phyloP scores from a whole-genome alignment of 1,140 invertebrate species.

The Bombus superbus region DNA sequence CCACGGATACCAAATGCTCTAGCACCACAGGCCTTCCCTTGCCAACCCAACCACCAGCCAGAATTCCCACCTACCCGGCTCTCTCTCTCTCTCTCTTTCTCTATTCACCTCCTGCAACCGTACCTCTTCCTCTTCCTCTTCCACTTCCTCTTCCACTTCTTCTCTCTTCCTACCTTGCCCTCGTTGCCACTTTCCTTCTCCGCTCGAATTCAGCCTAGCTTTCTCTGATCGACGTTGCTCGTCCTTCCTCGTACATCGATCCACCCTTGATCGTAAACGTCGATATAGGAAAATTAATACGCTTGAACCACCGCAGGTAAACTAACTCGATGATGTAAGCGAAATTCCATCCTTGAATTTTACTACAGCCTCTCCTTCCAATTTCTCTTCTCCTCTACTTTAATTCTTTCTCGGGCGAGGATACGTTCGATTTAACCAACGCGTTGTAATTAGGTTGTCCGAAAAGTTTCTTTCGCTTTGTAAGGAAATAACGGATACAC shows the following conservation, averaged over 20 bases:
- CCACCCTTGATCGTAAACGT: background rate
- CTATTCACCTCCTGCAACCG: background rate
- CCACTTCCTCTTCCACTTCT: background rate
- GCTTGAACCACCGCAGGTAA: too few relatives aligned
- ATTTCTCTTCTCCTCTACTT: too few relatives aligned
- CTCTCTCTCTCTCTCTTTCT: background rate
- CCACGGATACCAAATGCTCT: slow-evolving; percentile 44
- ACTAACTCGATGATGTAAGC: too few relatives aligned
- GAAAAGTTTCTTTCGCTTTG: too few relatives aligned
- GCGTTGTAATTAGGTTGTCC: too few relatives aligned
- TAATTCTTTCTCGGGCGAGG: too few relatives aligned
- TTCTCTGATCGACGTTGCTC: background rate
- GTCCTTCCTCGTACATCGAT: too few relatives aligned
- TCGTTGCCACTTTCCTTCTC: background rate
- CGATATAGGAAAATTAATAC: too few relatives aligned
- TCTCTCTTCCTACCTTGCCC: background rate
- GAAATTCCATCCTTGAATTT: too few relatives aligned
- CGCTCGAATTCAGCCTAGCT: background rate
- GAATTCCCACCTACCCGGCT: slow-evolving; percentile 8
- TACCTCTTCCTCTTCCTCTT: background rate
- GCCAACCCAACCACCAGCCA: slow-evolving; percentile 42
- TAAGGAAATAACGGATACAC: too few relatives aligned
- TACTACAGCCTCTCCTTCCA: too few relatives aligned
- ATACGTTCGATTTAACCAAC: too few relatives aligned
- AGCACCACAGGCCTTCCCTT: slow-evolving; percentile 33